Base-by-base conservation (phyloP, 2,888 invertebrate genomes). In the Clivina fossor region DNA sequence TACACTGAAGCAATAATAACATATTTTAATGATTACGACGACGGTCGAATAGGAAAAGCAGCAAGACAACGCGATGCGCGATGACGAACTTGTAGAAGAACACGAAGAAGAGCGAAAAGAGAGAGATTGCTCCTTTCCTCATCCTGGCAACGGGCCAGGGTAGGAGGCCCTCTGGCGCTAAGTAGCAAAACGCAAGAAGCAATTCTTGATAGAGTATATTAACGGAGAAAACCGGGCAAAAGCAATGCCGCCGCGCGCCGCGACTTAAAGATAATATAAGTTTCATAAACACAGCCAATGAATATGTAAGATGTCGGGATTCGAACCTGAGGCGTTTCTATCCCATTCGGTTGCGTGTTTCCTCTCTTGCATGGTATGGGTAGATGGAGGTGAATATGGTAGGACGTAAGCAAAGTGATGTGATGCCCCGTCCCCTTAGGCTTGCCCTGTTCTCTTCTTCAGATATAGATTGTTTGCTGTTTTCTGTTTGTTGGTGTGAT, bases 181-280 rank as follows among this genome's bases (percentile, higher is more conserved):
- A 43, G 18, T 19, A 11, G 43, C n/a, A 19, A n/a, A 11, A n/a
- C 9, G 9, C 9, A 11, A 26, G 50, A 40, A 53, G 51, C 51
- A 43, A 43, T 53, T 44, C 53, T n/a, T 44, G 43, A 44, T 44
- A 53, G 24, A 44, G 33, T 44, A 35, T 44, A 47, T 33, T 15
- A 24, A 24, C 26, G 26, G 26, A 7, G 26, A 7, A 24, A 4
- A 7, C 26, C 9, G 9, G 26, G 4, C 5, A 7, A 24, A 4
- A 7, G 9, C 26, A 24, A 24, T 8, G 5, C 15, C 26, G 26
- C 26, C 35, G 15, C 18, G 24, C 20, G 15, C 67, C 68, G 65
- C 22, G 68, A 71, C 67, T 70, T 70, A 71, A 71, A 71, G 72
- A 72, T 72, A 72, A 71, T 72, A 71, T 71, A 72, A 72, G 71